Conservation (phyloP, 2,113 vertebrate genomes). For the Ardeotis arabs region DNA sequence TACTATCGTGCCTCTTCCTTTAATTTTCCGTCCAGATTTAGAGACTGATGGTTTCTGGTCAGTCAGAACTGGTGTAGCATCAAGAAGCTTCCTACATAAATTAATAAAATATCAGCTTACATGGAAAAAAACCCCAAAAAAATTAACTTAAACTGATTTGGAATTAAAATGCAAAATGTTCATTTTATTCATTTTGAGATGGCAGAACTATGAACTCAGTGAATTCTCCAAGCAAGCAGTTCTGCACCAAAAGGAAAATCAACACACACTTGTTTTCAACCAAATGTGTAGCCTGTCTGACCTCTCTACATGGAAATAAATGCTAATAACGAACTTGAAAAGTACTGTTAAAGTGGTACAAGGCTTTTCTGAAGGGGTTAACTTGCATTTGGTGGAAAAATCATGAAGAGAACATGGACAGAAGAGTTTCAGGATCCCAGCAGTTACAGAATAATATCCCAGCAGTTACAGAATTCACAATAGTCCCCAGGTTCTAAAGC, state of each 20-base stretch:
- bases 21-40: conserved; percentile 97
- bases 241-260: background rate
- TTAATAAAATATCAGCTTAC: background rate
- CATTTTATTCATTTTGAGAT: background rate
- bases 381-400: background rate
- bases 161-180: background rate
- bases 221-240: background rate
- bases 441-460: background rate
- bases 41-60: conserved; percentile 92
- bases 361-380: background rate
- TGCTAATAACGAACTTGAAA: background rate
- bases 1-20: conserved; percentile 97
- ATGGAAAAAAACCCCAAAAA: background rate
- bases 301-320: background rate
- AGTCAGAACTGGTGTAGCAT: conserved; percentile 64
- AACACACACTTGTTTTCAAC: background rate
- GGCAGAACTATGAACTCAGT: background rate
- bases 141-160: background rate
- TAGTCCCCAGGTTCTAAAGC: background rate
- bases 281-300: background rate
- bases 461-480: background rate
- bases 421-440: background rate
- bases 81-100: conserved; percentile 80
- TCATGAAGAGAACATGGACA: accelerated
- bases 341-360: background rate